A percentile compares a stretch with the other conserved stretches of the same genome.
phyloP scores from a whole-genome alignment of 1,140 invertebrate genomes.

The Meloidogyne floridensis region DNA sequence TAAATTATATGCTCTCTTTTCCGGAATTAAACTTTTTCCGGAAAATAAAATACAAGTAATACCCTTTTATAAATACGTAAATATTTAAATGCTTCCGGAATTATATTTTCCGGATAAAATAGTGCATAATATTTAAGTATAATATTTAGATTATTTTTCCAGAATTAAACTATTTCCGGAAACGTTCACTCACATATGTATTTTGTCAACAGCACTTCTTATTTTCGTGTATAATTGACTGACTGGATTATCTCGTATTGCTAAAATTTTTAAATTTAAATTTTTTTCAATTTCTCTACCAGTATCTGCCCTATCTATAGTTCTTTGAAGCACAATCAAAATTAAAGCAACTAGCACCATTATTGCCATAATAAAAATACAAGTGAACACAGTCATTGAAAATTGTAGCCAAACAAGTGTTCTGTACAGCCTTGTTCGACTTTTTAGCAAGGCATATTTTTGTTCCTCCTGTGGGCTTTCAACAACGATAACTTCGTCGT shows the following conservation, averaged over 20 bases:
- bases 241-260: constrained; percentile 23
- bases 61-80: too few species aligned
- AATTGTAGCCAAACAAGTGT: constrained; percentile 29
- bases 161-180: too few species aligned
- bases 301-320: constrained; percentile 15
- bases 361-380: constrained; percentile 30
- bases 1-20: too few species aligned
- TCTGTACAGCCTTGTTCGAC: constrained; percentile 17
- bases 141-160: neutral
- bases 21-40: too few species aligned
- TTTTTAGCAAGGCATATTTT: neutral
- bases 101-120: too few species aligned
- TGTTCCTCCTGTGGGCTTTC: neutral
- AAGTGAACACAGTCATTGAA: constrained; percentile 28
- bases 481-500: neutral
- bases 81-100: too few species aligned
- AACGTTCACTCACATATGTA: neutral
- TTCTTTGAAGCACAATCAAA: constrained; percentile 7
- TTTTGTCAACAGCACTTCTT: constrained; percentile 25
- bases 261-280: neutral
- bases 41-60: too few species aligned
- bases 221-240: constrained; percentile 28
- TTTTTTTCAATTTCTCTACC: constrained; percentile 2
- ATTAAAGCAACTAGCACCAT: constrained; percentile 21
- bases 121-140: too few species aligned